A percentile compares a stretch with the other conserved stretches of the same genome.
phyloP scores from a whole-genome alignment of 2,797 vertebrate genomes.

The Siniperca obscura region DNA sequence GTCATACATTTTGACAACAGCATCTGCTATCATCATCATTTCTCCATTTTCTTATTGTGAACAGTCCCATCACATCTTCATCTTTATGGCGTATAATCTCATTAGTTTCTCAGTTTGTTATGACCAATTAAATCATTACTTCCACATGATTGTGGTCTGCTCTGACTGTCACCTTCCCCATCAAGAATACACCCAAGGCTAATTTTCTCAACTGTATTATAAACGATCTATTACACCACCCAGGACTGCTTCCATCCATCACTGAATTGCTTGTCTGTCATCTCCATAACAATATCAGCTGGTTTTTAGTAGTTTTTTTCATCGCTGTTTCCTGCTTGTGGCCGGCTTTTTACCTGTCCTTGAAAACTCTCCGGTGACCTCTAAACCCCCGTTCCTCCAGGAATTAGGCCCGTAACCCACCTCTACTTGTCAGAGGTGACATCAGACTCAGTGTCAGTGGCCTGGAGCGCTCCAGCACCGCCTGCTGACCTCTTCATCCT shows the following conservation, averaged over 20 bases:
- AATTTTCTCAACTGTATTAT: conserved; percentile 62
- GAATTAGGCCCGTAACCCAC: conserved; percentile 94
- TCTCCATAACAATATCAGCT: conserved; percentile 44
- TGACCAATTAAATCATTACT: conserved; percentile 69
- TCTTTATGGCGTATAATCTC: conserved; percentile 56
- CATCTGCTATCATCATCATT: conserved; percentile 60
- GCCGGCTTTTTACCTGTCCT: conserved; percentile 48
- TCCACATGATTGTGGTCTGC: conserved; percentile 54
- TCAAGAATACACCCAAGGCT: conserved; percentile 57
- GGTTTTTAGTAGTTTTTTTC: conserved; percentile 7
- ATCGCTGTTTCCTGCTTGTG: conserved; percentile 28
- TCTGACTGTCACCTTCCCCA: conserved; percentile 56
- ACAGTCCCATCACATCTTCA: conserved; percentile 62
- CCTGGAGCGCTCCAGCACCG: conserved; percentile 95
- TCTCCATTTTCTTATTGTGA: conserved; percentile 50
- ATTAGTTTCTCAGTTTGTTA: conserved; percentile 59
- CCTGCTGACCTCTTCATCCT: conserved; percentile 93
- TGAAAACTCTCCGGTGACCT: conserved; percentile 60
- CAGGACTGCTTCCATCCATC: conserved; percentile 63
- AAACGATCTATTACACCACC: conserved; percentile 52
- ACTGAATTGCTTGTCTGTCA: conserved; percentile 55
- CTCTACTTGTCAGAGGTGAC: conserved; percentile 96
- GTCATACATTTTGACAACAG: conserved; percentile 65
- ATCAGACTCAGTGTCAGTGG: conserved; percentile 91
- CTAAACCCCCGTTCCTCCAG: conserved; percentile 82